Percentiles rank a stretch among this genome's conserved stretches.
Evolutionary conservation across 1,140 invertebrate genomes (phyloP).

Genomic region (Parasteatoda tepidariorum): DNA sequence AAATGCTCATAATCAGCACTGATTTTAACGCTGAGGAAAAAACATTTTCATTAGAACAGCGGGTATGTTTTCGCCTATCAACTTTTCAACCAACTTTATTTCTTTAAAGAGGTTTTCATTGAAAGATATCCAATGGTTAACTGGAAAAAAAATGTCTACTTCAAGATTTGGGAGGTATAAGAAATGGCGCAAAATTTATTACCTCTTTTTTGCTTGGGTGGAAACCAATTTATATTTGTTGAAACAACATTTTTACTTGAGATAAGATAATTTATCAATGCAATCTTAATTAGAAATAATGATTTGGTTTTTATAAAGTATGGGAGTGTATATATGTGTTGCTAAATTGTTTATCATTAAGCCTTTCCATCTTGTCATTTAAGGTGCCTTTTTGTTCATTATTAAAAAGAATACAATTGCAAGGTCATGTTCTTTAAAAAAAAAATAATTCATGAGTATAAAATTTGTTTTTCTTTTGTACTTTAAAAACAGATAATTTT

Average conservation of each 20-base stretch:
- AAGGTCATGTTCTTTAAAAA: too few relatives aligned
- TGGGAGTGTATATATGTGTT: too few relatives aligned
- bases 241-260: background rate
- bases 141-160: background rate
- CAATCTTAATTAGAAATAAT: background rate
- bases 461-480: too few relatives aligned
- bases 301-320: too few relatives aligned
- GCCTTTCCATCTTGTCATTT: too few relatives aligned
- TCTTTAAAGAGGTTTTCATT: background rate
- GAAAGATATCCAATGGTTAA: background rate
- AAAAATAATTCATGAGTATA: too few relatives aligned
- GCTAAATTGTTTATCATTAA: too few relatives aligned
- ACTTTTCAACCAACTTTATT: background rate
- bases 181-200: background rate
- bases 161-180: background rate
- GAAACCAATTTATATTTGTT: background rate
- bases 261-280: background rate
- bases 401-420: too few relatives aligned
- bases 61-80: background rate
- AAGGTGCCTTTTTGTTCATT: too few relatives aligned
- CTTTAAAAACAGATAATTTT: too few relatives aligned
- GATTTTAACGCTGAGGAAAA: background rate
- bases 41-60: background rate
- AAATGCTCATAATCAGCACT: background rate
- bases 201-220: background rate